Evolutionary conservation across 2,888 invertebrate genomes (phyloP).

Genomic region (Camponotus fellah): DNA sequence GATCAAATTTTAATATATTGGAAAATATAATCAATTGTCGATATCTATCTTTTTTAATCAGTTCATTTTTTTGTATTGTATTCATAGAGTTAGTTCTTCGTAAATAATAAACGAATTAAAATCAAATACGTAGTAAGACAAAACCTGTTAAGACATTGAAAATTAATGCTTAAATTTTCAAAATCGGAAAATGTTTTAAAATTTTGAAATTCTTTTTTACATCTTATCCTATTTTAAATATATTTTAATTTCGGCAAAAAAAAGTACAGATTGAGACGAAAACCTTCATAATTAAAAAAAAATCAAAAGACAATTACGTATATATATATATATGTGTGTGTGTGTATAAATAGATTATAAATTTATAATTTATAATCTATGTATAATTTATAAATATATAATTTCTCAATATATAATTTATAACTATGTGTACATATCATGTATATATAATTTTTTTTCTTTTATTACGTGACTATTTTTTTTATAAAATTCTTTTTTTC

Average conservation of each 20-base stretch:
- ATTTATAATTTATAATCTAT: too few species aligned
- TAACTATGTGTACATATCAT: too few species aligned
- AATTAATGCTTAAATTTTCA: background rate
- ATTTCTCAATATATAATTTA: too few species aligned
- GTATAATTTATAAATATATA: too few species aligned
- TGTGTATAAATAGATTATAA: too few species aligned
- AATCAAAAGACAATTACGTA: background rate
- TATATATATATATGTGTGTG: background rate
- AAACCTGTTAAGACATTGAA: background rate
- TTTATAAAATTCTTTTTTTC: background rate
- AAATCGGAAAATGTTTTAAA: background rate
- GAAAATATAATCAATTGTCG: constrained; percentile 11
- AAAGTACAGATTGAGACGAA: background rate
- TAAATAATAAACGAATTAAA: constrained; percentile 8
- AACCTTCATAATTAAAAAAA: background rate
- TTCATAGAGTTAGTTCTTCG: background rate
- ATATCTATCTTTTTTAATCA: constrained; percentile 1
- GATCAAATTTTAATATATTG: constrained; percentile 38
- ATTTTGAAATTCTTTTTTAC: background rate
- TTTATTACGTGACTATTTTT: background rate
- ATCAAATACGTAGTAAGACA: background rate
- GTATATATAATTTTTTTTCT: too few species aligned
- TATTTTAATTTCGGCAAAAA: background rate
- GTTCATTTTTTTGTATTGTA: constrained; percentile 22
- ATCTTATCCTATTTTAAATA: background rate